These are phyloP conservation scores for Solea solea DNA, from an alignment of 2,113 vertebrate genomes.

Conservation along the genomic window DNA sequence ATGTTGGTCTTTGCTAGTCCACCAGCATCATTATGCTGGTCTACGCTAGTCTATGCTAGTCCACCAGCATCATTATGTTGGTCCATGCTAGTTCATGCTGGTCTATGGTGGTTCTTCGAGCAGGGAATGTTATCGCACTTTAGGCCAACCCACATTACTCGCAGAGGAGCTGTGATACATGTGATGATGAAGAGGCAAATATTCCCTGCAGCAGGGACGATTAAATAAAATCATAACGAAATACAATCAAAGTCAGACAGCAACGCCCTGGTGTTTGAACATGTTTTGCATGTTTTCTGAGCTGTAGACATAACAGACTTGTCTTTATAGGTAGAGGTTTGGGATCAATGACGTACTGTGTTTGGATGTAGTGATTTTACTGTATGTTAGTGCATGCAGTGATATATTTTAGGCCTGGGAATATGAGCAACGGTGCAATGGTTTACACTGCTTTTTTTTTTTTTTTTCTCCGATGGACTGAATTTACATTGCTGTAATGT, in stretches of 20 bases:
- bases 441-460: conserved; percentile 50
- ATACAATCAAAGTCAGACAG: conserved; percentile 27
- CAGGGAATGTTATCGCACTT: conserved; percentile 38
- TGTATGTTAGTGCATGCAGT: conserved; percentile 56
- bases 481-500: conserved; percentile 48
- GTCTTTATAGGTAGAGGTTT: conserved; percentile 5
- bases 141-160: conserved; percentile 21
- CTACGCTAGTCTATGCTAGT: too few relatives aligned
- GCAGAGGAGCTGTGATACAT: background rate
- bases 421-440: conserved; percentile 51
- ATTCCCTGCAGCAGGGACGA: conserved; percentile 57
- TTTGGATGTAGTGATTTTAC: conserved; percentile 36
- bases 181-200: background rate
- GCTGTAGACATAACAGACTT: conserved; percentile 20
- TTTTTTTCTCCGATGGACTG: conserved; percentile 46
- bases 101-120: too few relatives aligned
- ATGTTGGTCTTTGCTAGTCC: too few relatives aligned
- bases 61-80: too few relatives aligned
- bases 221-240: background rate
- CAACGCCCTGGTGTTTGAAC: conserved; percentile 21
- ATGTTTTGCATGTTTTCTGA: conserved; percentile 42
- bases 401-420: conserved; percentile 45
- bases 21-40: too few relatives aligned
- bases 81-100: too few relatives aligned
- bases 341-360: background rate